A percentile compares a stretch with the other conserved stretches of the same genome.
Conservation (phyloP, 2,888 invertebrate species). For the Psylliodes chrysocephalus region DNA sequence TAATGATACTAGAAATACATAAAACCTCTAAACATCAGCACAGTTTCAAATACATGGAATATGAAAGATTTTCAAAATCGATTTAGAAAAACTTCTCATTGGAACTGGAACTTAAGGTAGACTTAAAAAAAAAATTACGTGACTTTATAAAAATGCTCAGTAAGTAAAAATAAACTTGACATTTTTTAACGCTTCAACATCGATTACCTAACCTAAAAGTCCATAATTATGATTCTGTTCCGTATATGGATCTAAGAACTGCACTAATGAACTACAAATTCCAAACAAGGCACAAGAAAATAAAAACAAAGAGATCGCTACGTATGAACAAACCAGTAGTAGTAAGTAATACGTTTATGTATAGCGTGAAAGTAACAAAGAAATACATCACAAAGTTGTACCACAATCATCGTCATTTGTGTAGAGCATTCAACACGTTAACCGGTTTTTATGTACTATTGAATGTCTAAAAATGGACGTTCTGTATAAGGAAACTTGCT, state of each 20-base stretch:
- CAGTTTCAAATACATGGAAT: too few relatives aligned
- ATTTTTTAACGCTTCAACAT: too few relatives aligned
- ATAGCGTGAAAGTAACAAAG: background rate
- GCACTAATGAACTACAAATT: background rate
- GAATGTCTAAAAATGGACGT: background rate
- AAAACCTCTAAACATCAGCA: too few relatives aligned
- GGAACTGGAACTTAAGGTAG: too few relatives aligned
- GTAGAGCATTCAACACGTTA: background rate
- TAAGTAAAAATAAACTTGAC: background rate
- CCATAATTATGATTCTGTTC: background rate
- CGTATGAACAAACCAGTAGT: background rate
- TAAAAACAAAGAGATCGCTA: background rate
- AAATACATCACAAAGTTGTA: background rate
- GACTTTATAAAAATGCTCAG: too few relatives aligned
- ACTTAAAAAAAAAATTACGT: too few relatives aligned
- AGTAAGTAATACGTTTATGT: background rate
- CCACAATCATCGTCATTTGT: background rate
- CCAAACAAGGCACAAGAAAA: background rate
- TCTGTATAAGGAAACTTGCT: background rate
- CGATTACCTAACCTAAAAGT: too few relatives aligned
- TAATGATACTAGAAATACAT: too few relatives aligned
- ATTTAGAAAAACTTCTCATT: too few relatives aligned
- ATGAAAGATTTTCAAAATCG: too few relatives aligned
- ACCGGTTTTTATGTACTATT: background rate
- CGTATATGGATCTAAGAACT: background rate